Evolutionary conservation across 2,888 invertebrate species (phyloP), one percentile per base, ranked within the genome.

Genomic region (Resseliella maxima): DNA sequence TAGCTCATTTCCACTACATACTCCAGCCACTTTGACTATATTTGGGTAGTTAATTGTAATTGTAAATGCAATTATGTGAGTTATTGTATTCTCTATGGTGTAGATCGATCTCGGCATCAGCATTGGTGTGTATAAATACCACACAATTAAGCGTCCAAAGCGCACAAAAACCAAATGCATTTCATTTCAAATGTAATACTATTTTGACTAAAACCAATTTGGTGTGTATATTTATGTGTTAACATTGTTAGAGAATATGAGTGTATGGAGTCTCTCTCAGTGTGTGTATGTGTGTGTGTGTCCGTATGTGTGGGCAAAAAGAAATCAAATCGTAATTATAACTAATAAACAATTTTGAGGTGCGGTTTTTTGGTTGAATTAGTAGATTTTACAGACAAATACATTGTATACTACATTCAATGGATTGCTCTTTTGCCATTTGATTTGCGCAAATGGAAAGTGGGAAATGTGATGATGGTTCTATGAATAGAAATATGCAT

Each of bases 341-440:
- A 72, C 72, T 72, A 72, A 72, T 72, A 72, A 72, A 72, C 72
- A 72, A 72, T 72, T 72, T 72, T 72, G 72, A 72, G 72, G 72
- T 72, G 72, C 72, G 72, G 72, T 72, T 72, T 72, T 72, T 72
- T 72, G 72, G 72, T 72, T 72, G 31, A 72, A 72, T 72, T 72
- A 72, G 72, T 72, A 72, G 72, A 72, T 72, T 72, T 72, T 27
- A 72, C 72, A 31, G 31, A 15, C 72, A 72, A 15, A 72, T 72
- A 27, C 72, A 72, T 72, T 72, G 72, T 72, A 27, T 72, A 72
- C 27, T n/a, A 24, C 59, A 59, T n/a, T 59, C 15, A 5, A 18
- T 50, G 31, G 27, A 1, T 72, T 72, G 59, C 59, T 24, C 59
- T 72, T 50, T 72, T 31, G 35, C 31, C 72, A 18, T 72, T 72